Evolutionary conservation across 1,140 invertebrate species (phyloP).

Genomic region (Tribolium castaneum): DNA sequence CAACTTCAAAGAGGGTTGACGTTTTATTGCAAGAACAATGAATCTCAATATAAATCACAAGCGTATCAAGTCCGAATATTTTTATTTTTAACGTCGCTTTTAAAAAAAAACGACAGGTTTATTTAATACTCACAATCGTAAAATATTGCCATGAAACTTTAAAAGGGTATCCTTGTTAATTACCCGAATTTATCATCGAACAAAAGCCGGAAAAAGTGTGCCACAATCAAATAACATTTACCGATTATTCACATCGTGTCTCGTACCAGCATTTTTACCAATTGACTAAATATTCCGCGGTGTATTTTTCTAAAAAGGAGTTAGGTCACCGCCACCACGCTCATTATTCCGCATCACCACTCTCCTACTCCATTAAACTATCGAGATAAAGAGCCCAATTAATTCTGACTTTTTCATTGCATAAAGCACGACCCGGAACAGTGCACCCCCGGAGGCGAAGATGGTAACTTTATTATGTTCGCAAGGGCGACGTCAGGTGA

Average conservation of each 20-base stretch:
- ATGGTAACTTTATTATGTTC: slow-evolving; percentile 99
- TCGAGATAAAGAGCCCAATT: slow-evolving; percentile 7
- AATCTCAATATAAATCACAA: slow-evolving; percentile 34
- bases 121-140: slow-evolving; percentile 1
- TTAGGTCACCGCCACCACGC: not conserved
- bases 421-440: slow-evolving; percentile 92
- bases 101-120: not conserved
- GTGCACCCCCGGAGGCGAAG: slow-evolving; percentile 90
- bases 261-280: not conserved
- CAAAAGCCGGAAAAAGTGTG: not conserved
- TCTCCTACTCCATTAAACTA: slow-evolving; percentile 23
- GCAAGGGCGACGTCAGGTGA: slow-evolving; percentile 95
- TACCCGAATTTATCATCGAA: not conserved
- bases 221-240: slow-evolving; percentile 8
- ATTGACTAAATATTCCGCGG: no score
- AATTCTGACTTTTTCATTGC: slow-evolving; percentile 32
- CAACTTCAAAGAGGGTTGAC: not conserved
- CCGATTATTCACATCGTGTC: not conserved
- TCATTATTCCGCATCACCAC: slow-evolving; percentile 16
- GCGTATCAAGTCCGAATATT: not conserved
- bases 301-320: no score
- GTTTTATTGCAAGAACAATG: not conserved
- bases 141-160: not conserved
- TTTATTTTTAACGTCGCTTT: not conserved
- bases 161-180: slow-evolving; percentile 15